Base-by-base conservation (phyloP, 2,113 vertebrate genomes). In the Hirundichthys speculiger region DNA sequence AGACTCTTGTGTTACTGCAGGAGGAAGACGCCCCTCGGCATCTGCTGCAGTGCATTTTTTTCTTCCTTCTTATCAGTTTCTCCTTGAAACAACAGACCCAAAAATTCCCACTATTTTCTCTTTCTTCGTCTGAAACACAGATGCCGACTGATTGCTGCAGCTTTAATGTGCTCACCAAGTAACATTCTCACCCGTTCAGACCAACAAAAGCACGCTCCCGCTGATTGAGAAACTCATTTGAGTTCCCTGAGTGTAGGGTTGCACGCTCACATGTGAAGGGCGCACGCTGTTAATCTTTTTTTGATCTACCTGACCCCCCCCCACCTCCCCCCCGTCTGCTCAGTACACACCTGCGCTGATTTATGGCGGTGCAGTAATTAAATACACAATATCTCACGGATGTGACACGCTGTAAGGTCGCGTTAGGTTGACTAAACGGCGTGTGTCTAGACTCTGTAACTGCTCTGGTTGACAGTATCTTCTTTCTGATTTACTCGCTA, bases 401-500 rank as follows among this genome's bases (percentile, higher is more conserved):
- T 50, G 42, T 24, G 42, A 43, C 53, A 40, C 20, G 12, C 41
- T 16, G 39, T 38, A 57, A 84, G 80, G 76, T 80, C 61, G 50
- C 14, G 14, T 67, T 50, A 69, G 76, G 76, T 56, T 71, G 66
- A 84, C 63, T 67, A 81, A 85, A 79, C 50, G 41, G 34, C n/a
- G n/a, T 20, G 40, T 49, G 82, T 79, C 83, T 82, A 77, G 78
- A 82, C 84, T 69, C 57, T 45, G 30, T 47, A 81, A 53, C 34
- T 3, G 55, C 64, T 70, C 74, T 47, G 40, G 27, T 60, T 2
- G 14, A 64, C 54, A 50, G 61, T 77, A 82, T 85, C 77, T 71
- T 63, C 48, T 86, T 56, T 50, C 75, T 82, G 84, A 80, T 88
- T 87, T 80, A 79, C 69, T 82, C 2, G 3, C 66, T 81, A 13